phyloP scores from a whole-genome alignment of 2,888 invertebrate genomes.

The Odontocolon sp. region DNA sequence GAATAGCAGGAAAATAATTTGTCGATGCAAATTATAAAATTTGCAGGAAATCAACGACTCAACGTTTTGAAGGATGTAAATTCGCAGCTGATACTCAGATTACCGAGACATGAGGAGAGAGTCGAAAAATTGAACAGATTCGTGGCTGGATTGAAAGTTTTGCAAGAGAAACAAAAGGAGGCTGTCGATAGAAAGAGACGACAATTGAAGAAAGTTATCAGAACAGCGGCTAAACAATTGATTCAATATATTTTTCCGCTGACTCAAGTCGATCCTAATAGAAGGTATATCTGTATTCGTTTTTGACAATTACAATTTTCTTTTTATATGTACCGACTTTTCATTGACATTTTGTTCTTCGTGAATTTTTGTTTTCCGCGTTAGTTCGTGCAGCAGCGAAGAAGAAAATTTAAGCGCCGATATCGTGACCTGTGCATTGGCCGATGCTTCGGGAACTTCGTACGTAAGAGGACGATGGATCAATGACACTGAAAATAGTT shows the following conservation, averaged over 20 bases:
- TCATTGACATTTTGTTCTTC: conserved; percentile 32
- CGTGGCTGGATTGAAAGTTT: conserved; percentile 82
- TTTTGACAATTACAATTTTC: background rate
- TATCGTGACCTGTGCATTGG: conserved; percentile 81
- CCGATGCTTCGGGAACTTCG: conserved; percentile 90
- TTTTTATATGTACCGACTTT: background rate
- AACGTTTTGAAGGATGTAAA: conserved; percentile 78
- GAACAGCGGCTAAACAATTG: conserved; percentile 84
- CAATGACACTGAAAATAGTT: conserved; percentile 85
- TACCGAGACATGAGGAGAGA: conserved; percentile 85
- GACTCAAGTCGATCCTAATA: conserved; percentile 81
- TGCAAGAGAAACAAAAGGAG: conserved; percentile 82
- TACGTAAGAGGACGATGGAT: conserved; percentile 92
- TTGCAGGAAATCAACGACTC: conserved; percentile 77
- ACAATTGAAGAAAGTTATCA: conserved; percentile 83
- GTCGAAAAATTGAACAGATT: conserved; percentile 84
- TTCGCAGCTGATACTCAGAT: conserved; percentile 81
- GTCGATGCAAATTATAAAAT: background rate
- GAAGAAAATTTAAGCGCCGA: conserved; percentile 75
- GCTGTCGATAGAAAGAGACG: conserved; percentile 82
- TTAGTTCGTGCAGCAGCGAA: conserved; percentile 77
- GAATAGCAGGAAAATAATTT: background rate
- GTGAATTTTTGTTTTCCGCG: conserved; percentile 28
- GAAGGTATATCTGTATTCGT: too few relatives aligned
- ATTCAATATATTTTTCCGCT: conserved; percentile 88